Base-by-base conservation (phyloP, 2,888 invertebrate species). In the Himalopsyche kuldschensis region DNA sequence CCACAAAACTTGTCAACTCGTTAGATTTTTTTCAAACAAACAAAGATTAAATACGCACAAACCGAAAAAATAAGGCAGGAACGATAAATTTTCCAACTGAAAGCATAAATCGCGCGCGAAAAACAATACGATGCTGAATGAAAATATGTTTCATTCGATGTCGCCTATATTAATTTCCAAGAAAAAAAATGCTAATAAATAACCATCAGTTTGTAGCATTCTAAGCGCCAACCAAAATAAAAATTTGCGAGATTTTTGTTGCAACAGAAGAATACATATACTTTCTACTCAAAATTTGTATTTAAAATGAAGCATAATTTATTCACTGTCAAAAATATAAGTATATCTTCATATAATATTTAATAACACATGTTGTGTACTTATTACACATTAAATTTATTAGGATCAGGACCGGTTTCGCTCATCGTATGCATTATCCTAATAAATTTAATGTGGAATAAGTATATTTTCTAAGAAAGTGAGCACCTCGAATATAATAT, bases 21-120 rank as follows among this genome's bases (percentile, higher is more conserved):
- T 32, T 76, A 76, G 35, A 76, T 76, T 35, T 76, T 76, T 76
- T 76, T 32, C n/a, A 32, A 76, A 69, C 69, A 35, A 76, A 76
- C 41, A 76, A 76, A 41, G 76, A 76, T 76, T 76, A 76, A 76
- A 76, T 76, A 76, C 76, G 76, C 35, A 76, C 32, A 41, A 76
- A 48, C 46, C 31, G 46, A 78, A 31, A 78, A 41, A 47, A 46
- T 46, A 30, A 41, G 20, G 8, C 47, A 47, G 47, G 15, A 46
- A 27, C 48, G 47, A 81, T 81, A 81, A 81, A 81, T 81, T 69
- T 69, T 41, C 75, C 15, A n/a, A 75, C 32, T 15, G 75, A 81
- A 76, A 75, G 41, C 75, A 81, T 81, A 81, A 81, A 81, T 81
- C 81, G 41, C 75, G 76, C 69, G 63, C 55, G 75, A 75, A 75